Percentiles rank a stretch among this genome's conserved stretches.
phyloP scores from a whole-genome alignment of 2,113 vertebrate genomes.

The Limnothrissa miodon region DNA sequence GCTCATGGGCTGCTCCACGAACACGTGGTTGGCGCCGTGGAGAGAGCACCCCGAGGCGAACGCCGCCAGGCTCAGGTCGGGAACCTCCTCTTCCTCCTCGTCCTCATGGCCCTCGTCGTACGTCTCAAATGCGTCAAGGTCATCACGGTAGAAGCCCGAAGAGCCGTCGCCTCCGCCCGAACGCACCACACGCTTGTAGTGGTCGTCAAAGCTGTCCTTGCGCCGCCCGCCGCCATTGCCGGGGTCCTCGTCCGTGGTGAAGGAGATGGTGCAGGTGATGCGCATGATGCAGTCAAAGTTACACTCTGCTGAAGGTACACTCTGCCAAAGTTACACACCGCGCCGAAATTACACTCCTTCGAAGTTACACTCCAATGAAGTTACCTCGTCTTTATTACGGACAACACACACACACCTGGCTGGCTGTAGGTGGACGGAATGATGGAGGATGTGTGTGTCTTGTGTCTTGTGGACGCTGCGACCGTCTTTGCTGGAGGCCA shows the following conservation, averaged over 20 bases:
- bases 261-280: constrained; percentile 93
- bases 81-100: constrained; percentile 45
- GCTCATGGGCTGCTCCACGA: constrained; percentile 79
- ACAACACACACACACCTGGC: too few species aligned
- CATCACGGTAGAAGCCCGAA: constrained; percentile 60
- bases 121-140: constrained; percentile 55
- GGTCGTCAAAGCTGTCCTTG: constrained; percentile 63
- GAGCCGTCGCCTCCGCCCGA: constrained; percentile 46
- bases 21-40: constrained; percentile 88
- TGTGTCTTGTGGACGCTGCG: neutral
- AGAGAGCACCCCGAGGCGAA: constrained; percentile 85
- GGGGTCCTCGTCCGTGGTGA: constrained; percentile 80
- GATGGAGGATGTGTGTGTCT: neutral
- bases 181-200: constrained; percentile 66
- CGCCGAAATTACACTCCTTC: too few species aligned
- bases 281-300: too few species aligned
- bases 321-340: too few species aligned
- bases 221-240: constrained; percentile 31
- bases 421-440: too few species aligned
- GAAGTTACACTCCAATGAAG: neutral
- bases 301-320: too few species aligned
- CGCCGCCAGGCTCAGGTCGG: constrained; percentile 70
- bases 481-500: neutral
- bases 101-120: constrained; percentile 59
- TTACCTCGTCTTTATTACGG: neutral